Conservation (phyloP, 1,140 invertebrate species). For the Diachasmimorpha longicaudata region DNA sequence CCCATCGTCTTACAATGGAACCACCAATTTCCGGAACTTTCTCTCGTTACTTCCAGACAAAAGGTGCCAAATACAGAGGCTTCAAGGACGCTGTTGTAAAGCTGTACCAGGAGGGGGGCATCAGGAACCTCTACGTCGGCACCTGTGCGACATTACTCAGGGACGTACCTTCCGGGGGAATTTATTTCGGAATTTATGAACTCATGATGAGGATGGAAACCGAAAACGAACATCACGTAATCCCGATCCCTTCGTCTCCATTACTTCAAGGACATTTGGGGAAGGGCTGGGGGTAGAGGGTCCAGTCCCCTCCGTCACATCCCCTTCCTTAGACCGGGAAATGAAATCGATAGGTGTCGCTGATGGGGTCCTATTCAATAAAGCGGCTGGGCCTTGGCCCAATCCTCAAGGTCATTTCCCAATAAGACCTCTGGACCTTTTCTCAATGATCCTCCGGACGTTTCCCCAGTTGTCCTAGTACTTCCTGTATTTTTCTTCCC, state of each 20-base stretch:
- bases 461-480: too few relatives aligned
- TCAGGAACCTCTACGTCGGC: conserved; percentile 71
- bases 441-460: too few relatives aligned
- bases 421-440: too few relatives aligned
- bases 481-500: too few relatives aligned
- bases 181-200: conserved; percentile 76
- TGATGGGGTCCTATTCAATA: too few relatives aligned
- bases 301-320: too few relatives aligned
- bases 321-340: too few relatives aligned
- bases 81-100: conserved; percentile 70
- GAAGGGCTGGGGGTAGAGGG: background rate
- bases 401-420: too few relatives aligned
- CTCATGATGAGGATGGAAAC: conserved; percentile 43
- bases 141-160: conserved; percentile 69
- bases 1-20: background rate
- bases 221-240: conserved; percentile 61
- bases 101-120: conserved; percentile 71
- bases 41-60: conserved; percentile 40
- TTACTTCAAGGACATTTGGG: background rate
- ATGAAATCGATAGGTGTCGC: too few relatives aligned
- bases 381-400: too few relatives aligned
- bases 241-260: too few relatives aligned
- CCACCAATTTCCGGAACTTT: background rate
- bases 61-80: conserved; percentile 66
- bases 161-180: conserved; percentile 74